These are phyloP conservation scores for Falcunculus frontatus DNA, from an alignment of 2,113 vertebrate species.

Conservation along the genomic window DNA sequence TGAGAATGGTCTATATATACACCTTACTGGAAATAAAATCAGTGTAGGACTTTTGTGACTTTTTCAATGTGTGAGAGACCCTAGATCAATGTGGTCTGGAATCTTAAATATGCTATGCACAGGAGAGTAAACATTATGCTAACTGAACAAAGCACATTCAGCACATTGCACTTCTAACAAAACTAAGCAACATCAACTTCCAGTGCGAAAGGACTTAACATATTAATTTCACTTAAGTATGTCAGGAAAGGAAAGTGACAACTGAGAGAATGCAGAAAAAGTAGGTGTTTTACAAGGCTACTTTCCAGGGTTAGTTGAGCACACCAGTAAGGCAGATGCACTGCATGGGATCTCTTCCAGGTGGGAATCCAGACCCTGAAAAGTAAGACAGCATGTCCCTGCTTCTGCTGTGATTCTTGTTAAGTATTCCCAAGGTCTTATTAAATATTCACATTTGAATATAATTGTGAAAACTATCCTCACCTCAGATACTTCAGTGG, in stretches of 20 bases:
- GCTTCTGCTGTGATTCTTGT: background rate
- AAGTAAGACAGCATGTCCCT: background rate
- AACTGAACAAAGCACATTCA: background rate
- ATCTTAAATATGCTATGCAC: background rate
- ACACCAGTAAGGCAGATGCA: rapidly evolving
- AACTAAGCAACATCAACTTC: background rate
- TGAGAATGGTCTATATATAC: background rate
- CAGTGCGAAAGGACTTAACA: background rate
- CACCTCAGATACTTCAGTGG: background rate
- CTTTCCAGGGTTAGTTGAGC: background rate
- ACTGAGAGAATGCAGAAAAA: background rate
- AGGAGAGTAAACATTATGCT: background rate
- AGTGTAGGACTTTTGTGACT: background rate
- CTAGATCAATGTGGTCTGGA: background rate
- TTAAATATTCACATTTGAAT: background rate
- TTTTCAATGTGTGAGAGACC: background rate
- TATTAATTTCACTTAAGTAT: background rate
- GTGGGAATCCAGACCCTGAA: background rate
- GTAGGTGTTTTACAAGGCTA: rapidly evolving
- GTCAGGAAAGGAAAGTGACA: background rate
- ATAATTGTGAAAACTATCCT: background rate
- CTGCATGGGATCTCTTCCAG: background rate
- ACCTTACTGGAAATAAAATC: background rate
- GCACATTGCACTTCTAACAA: background rate
- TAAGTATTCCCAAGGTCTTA: background rate